phyloP scores from a whole-genome alignment of 2,797 vertebrate genomes.

The Falco cherrug region DNA sequence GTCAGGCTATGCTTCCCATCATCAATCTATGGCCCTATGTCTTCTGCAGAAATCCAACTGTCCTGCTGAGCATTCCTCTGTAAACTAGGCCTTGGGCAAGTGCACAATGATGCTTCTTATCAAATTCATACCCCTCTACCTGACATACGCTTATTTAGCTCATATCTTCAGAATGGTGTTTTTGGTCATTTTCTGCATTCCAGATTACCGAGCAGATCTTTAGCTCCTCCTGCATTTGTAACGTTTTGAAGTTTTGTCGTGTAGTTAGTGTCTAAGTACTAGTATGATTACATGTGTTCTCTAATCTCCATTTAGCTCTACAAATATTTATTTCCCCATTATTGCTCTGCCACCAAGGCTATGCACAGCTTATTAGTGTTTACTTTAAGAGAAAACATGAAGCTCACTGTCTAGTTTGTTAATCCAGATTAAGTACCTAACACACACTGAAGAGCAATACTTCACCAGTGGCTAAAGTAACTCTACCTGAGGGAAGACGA shows the following conservation, averaged over 20 bases:
- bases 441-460: neutral
- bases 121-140: neutral
- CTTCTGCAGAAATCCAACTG: neutral
- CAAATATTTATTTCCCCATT: neutral
- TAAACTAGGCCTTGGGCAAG: neutral
- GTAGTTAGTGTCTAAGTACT: neutral
- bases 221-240: neutral
- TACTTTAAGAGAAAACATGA: neutral
- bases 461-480: neutral
- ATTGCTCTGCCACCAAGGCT: neutral
- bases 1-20: neutral
- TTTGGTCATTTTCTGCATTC: neutral
- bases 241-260: neutral
- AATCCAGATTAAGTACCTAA: neutral
- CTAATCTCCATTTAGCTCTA: neutral
- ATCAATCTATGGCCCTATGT: neutral
- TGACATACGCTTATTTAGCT: neutral
- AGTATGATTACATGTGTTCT: neutral
- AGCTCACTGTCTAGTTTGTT: neutral
- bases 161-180: neutral
- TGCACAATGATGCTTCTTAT: rapidly evolving
- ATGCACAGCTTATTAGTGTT: neutral
- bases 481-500: neutral
- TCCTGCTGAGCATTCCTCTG: neutral
- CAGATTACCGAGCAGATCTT: neutral